phyloP scores from a whole-genome alignment of 2,888 invertebrate genomes.

The Ormyrus labotus region DNA sequence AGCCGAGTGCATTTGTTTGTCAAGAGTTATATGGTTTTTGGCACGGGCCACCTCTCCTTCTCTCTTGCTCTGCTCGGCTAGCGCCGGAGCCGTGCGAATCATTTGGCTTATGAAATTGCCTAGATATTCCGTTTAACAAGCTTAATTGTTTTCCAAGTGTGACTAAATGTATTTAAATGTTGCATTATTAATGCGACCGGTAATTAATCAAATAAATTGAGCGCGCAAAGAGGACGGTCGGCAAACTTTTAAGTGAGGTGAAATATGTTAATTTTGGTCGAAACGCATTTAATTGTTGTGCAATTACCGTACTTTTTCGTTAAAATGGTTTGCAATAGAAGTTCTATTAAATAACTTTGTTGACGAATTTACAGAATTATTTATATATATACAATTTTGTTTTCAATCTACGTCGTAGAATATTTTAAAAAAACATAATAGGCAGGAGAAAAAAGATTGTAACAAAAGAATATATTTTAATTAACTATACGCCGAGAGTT shows the following conservation, averaged over 20 bases:
- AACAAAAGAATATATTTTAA: too few relatives aligned
- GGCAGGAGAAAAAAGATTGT: too few relatives aligned
- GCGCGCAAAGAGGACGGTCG: background rate
- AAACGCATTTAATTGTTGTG: too few relatives aligned
- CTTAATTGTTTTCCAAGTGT: slow-evolving; percentile 35
- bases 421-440: too few relatives aligned
- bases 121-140: background rate
- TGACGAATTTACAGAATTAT: too few relatives aligned
- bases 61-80: background rate
- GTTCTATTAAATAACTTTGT: too few relatives aligned
- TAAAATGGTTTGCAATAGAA: too few relatives aligned
- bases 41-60: slow-evolving; percentile 7
- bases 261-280: too few relatives aligned
- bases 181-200: background rate
- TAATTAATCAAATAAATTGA: slow-evolving; percentile 8
- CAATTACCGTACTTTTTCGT: too few relatives aligned
- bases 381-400: too few relatives aligned
- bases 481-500: background rate
- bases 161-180: slow-evolving; percentile 13
- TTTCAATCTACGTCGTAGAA: too few relatives aligned
- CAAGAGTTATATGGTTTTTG: slow-evolving; percentile 32
- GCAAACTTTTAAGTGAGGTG: too few relatives aligned
- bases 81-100: background rate
- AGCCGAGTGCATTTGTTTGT: slow-evolving; percentile 30
- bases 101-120: slow-evolving; percentile 30